Evolutionary conservation across 2,888 invertebrate species (phyloP).

Genomic region (Halictus ligatus): DNA sequence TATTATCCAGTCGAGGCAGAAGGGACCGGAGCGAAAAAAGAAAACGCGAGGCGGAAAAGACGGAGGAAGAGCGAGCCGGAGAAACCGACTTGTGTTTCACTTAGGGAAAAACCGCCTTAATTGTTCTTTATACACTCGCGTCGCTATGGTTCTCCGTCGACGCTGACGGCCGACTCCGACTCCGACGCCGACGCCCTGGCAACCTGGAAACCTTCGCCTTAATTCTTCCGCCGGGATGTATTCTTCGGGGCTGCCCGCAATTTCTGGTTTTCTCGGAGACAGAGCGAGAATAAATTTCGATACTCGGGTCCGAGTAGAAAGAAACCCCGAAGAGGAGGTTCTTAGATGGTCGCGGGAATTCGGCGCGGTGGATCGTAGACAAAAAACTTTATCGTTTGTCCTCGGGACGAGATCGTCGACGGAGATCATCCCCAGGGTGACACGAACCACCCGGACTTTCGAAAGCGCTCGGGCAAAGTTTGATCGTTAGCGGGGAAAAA

Average conservation of each 20-base stretch:
- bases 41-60: not conserved
- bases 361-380: not conserved
- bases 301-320: not conserved
- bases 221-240: conserved; percentile 45
- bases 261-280: conserved; percentile 23
- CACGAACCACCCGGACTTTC: not conserved
- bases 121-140: conserved; percentile 69
- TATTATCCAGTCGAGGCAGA: conserved; percentile 55
- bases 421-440: conserved; percentile 1
- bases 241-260: conserved; percentile 36
- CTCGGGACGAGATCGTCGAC: not conserved
- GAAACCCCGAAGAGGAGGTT: not conserved
- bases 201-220: conserved; percentile 36
- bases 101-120: conserved; percentile 56
- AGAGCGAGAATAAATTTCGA: conserved; percentile 41
- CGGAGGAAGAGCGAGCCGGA: not conserved
- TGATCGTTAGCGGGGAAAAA: conserved; percentile 46
- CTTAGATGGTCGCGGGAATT: not conserved
- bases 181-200: not conserved
- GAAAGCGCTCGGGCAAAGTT: conserved; percentile 25
- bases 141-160: conserved; percentile 34
- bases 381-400: not conserved
- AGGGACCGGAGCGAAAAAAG: not conserved
- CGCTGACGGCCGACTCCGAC: not conserved
- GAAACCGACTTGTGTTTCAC: conserved; percentile 55